phyloP scores from a whole-genome alignment of 92 coral and sea anemone genomes.

The Actinernus sp. region DNA sequence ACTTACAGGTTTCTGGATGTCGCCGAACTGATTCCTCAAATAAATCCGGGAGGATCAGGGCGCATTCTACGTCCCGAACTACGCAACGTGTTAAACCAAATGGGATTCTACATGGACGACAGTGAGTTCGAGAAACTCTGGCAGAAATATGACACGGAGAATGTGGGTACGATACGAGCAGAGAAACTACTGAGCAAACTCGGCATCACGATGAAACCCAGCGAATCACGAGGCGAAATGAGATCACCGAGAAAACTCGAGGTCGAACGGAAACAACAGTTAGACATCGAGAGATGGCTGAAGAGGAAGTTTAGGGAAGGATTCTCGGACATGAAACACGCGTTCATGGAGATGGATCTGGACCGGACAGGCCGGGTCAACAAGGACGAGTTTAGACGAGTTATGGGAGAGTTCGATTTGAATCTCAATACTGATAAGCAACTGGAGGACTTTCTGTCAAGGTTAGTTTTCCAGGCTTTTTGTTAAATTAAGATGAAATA shows the following conservation, averaged over 20 bases:
- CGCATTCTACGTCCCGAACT: conserved; percentile 94
- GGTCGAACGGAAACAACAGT: conserved; percentile 69
- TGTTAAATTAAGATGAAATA: no score
- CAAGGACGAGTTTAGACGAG: conserved; percentile 82
- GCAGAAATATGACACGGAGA: conserved; percentile 96
- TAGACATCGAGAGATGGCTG: conserved; percentile 95
- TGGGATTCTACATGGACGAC: conserved; percentile 98
- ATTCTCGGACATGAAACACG: conserved; percentile 98
- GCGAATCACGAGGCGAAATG: conserved; percentile 55
- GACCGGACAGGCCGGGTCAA: conserved; percentile 94
- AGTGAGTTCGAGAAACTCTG: conserved; percentile 98
- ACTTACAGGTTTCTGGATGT: conserved; percentile 85
- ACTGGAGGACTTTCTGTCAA: conserved; percentile 91
- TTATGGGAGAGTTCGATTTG: conserved; percentile 86
- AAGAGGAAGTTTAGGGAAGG: conserved; percentile 94
- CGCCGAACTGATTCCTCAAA: conserved; percentile 94
- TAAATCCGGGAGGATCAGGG: conserved; percentile 97
- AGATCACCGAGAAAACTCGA: conserved; percentile 92
- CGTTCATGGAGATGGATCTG: conserved; percentile 92
- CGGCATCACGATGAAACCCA: conserved; percentile 78
- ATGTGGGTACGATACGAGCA: conserved; percentile 91
- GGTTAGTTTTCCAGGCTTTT: conserved; percentile 64
- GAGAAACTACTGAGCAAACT: conserved; percentile 87
- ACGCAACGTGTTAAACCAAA: conserved; percentile 92
- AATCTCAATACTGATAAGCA: conserved; percentile 84